Conservation (phyloP, 2,797 vertebrate genomes). For the Peromyscus eremicus region DNA sequence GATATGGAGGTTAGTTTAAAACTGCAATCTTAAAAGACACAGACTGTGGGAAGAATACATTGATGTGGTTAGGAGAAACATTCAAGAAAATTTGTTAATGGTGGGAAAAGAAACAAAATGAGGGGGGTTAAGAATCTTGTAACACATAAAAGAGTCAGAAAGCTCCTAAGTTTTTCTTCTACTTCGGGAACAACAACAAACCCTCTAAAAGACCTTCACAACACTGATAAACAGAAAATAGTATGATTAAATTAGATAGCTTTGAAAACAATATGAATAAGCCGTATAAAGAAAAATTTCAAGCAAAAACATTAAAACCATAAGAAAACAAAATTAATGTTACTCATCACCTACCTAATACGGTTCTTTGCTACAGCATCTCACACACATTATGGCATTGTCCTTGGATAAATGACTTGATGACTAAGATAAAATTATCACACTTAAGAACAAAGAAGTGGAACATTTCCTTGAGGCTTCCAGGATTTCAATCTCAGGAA, state of each 20-base stretch:
- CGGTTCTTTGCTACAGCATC: not conserved
- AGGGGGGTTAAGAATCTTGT: not conserved
- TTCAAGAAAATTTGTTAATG: not conserved
- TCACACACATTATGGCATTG: not conserved
- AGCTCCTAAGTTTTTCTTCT: not conserved
- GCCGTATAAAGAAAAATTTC: not conserved
- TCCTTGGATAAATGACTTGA: not conserved
- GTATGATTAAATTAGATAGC: not conserved
- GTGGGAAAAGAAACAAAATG: too few species aligned
- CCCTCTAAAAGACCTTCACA: not conserved
- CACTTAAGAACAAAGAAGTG: not conserved
- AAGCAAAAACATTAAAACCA: not conserved
- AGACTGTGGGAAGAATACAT: not conserved
- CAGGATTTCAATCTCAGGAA: not conserved
- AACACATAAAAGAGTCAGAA: not conserved
- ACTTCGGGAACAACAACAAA: not conserved
- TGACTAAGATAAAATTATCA: not conserved
- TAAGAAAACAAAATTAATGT: not conserved
- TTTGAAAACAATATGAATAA: not conserved
- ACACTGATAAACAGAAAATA: not conserved
- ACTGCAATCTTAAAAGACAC: not conserved
- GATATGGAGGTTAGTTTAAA: not conserved
- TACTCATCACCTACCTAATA: not conserved
- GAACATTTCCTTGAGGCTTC: not conserved
- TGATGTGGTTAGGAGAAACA: not conserved